phyloP scores from a whole-genome alignment of 2,113 vertebrate genomes.

The Psilopsiagon aurifrons region DNA sequence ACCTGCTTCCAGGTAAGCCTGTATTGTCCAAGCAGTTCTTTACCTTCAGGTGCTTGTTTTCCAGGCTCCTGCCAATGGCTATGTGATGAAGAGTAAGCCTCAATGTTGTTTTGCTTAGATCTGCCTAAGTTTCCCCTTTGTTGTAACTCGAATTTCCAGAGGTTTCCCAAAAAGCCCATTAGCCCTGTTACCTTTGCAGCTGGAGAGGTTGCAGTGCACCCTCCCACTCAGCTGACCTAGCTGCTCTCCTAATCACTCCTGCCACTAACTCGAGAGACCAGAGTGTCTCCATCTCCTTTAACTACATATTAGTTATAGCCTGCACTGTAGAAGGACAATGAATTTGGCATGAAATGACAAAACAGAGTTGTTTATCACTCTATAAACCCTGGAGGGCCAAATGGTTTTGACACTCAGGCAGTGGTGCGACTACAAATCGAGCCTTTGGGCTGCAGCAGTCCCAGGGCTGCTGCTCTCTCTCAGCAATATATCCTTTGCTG shows the following conservation, averaged over 20 bases:
- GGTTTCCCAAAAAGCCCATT: neutral
- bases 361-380: conserved; percentile 43
- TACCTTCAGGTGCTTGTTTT: neutral
- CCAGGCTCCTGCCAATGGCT: neutral
- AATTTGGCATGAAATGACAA: conserved; percentile 47
- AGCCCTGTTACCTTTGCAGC: neutral
- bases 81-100: neutral
- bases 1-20: neutral
- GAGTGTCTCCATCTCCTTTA: neutral
- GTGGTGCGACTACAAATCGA: neutral
- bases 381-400: conserved; percentile 17
- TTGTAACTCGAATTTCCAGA: neutral
- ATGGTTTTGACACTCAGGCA: conserved; percentile 20
- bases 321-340: neutral
- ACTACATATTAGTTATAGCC: conserved; percentile 23
- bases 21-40: neutral
- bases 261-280: neutral
- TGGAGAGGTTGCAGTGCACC: neutral
- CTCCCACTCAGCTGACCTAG: neutral
- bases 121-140: neutral
- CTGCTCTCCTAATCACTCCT: neutral
- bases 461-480: conserved; percentile 4
- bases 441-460: neutral
- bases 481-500: conserved; percentile 10
- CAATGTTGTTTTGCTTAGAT: neutral